These are phyloP conservation scores for Lutjanus erythropterus DNA, from an alignment of 2,113 vertebrate species.

Conservation along the genomic window DNA sequence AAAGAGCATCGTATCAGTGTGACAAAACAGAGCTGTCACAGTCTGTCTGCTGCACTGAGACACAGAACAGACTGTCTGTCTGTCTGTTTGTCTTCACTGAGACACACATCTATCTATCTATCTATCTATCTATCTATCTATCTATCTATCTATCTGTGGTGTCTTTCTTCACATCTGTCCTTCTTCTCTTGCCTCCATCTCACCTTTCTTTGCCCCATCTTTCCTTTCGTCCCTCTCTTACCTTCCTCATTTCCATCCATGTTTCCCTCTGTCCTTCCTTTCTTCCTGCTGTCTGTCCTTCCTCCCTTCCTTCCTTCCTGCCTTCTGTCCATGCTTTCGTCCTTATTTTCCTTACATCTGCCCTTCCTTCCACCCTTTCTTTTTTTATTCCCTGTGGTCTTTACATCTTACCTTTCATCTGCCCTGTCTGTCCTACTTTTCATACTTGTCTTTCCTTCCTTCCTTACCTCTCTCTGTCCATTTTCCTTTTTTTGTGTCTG, in stretches of 20 bases:
- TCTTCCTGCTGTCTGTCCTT: not conserved
- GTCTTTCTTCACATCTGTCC: not conserved
- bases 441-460: not conserved
- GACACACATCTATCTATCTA: not conserved
- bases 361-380: no score
- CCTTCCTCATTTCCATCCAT: no score
- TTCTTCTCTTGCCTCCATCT: not conserved
- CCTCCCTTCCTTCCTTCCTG: no score
- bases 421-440: no score
- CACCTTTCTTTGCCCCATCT: not conserved
- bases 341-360: not conserved
- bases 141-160: not conserved
- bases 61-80: slow-evolving; percentile 13
- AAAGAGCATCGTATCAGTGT: slow-evolving; percentile 59
- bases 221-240: not conserved
- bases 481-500: not conserved
- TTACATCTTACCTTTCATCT: not conserved
- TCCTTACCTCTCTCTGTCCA: no score
- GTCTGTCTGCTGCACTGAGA: slow-evolving; percentile 42
- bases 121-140: not conserved
- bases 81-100: slow-evolving; percentile 13
- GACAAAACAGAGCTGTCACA: slow-evolving; percentile 74
- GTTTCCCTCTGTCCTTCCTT: not conserved
- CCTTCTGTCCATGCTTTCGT: not conserved
- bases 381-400: not conserved